These are phyloP conservation scores for Tenthredo notha DNA, from an alignment of 2,888 invertebrate genomes.

Conservation along the genomic window DNA sequence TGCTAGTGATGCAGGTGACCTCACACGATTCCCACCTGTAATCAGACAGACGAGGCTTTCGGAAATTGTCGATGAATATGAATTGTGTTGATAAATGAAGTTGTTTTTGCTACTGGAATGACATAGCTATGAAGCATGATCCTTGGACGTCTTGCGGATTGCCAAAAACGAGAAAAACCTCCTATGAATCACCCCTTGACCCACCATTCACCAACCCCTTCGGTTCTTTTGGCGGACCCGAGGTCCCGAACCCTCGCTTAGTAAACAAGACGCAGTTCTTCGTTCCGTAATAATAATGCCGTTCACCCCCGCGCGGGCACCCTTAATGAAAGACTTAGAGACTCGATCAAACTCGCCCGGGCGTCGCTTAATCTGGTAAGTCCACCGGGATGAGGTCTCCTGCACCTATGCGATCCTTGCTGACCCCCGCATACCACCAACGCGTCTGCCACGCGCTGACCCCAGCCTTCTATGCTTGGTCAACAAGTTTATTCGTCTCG, in stretches of 20 bases:
- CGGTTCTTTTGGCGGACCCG: conserved; percentile 55
- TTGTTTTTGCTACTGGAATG: not conserved
- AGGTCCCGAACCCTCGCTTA: conserved; percentile 67
- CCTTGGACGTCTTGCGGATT: not conserved
- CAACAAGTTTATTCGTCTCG: conserved; percentile 70
- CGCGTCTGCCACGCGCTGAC: conserved; percentile 40
- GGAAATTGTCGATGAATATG: not conserved
- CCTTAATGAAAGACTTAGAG: conserved; percentile 78
- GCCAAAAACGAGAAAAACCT: not conserved
- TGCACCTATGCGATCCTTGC: conserved; percentile 31
- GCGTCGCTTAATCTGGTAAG: conserved; percentile 75
- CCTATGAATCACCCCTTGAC: conserved; percentile 52
- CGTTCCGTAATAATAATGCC: conserved; percentile 76
- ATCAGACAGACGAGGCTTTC: conserved; percentile 64
- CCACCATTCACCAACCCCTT: conserved; percentile 65
- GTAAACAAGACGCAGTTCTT: conserved; percentile 74
- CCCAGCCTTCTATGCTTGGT: conserved; percentile 61
- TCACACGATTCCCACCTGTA: conserved; percentile 88
- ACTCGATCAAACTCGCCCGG: conserved; percentile 77
- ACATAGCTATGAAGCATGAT: not conserved
- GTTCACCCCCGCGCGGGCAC: conserved; percentile 62
- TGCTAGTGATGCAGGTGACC: conserved; percentile 87
- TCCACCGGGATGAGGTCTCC: conserved; percentile 71
- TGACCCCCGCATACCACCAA: conserved; percentile 24
- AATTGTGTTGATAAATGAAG: not conserved